These are phyloP conservation scores for Zoanthus gigantus DNA, from an alignment of 92 coral and sea anemone species.

Conservation along the genomic window DNA sequence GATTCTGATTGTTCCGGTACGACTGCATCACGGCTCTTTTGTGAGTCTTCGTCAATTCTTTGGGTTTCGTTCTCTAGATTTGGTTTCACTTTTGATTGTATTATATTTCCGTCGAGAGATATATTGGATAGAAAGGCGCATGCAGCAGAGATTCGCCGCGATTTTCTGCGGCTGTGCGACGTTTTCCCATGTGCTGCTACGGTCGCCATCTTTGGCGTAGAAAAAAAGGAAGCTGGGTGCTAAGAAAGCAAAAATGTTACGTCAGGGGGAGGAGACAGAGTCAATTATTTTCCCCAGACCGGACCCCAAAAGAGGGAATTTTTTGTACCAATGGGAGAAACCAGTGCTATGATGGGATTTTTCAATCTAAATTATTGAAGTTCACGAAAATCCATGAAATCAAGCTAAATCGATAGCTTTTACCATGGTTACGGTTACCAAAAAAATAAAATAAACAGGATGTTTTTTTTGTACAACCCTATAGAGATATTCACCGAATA, in stretches of 20 bases:
- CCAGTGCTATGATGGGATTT: neutral
- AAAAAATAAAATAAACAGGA: slow-evolving; percentile 16
- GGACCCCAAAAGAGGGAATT: neutral
- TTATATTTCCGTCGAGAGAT: slow-evolving; percentile 90
- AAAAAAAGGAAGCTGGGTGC: slow-evolving; percentile 31
- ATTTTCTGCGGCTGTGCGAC: slow-evolving; percentile 72
- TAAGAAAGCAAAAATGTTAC: neutral
- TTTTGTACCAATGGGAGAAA: neutral
- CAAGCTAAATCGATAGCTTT: neutral
- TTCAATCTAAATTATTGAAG: neutral
- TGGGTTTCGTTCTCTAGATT: slow-evolving; percentile 27
- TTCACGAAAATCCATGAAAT: neutral
- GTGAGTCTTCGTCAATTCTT: slow-evolving; percentile 15
- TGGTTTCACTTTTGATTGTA: slow-evolving; percentile 46
- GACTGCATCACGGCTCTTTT: slow-evolving; percentile 42
- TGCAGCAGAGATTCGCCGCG: slow-evolving; percentile 90
- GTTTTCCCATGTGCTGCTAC: slow-evolving; percentile 80
- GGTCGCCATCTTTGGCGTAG: slow-evolving; percentile 82
- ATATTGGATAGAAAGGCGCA: slow-evolving; percentile 91
- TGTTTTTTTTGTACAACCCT: slow-evolving; percentile 29
- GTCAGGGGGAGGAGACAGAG: slow-evolving; percentile 26
- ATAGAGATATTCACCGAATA: slow-evolving; percentile 41
- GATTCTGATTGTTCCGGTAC: slow-evolving; percentile 21
- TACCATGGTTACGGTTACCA: slow-evolving; percentile 43
- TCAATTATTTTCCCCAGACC: neutral